Evolutionary conservation across 2,888 invertebrate genomes (phyloP).

Genomic region (Dilophus febrilis): DNA sequence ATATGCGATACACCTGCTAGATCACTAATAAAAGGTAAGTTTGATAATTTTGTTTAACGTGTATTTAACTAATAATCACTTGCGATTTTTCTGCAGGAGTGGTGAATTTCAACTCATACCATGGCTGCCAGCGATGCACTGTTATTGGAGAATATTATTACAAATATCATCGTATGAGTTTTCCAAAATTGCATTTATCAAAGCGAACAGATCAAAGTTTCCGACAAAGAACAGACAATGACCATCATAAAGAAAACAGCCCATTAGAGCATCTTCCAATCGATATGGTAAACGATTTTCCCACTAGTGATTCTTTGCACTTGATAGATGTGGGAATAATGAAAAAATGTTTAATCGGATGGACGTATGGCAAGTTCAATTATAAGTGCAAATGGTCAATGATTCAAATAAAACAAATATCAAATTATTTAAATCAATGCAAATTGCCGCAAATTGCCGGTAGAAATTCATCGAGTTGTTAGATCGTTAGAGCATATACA

Average conservation of each 20-base stretch:
- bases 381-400: conserved; percentile 1
- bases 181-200: background rate
- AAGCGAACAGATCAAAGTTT: background rate
- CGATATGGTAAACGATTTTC: background rate
- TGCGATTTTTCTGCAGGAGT: background rate
- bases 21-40: background rate
- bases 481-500: background rate
- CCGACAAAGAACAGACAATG: background rate
- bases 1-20: conserved; percentile 1
- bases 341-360: background rate
- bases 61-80: background rate
- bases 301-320: background rate
- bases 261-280: background rate
- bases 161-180: background rate
- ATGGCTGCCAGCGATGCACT: background rate
- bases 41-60: too few species aligned
- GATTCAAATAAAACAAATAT: background rate
- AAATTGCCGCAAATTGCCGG: conserved; percentile 4
- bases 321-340: background rate
- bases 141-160: background rate
- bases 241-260: background rate
- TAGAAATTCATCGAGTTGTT: conserved; percentile 3
- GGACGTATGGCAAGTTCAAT: background rate
- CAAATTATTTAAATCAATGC: background rate
- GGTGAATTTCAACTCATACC: background rate